These are phyloP conservation scores for Sympetrum striolatum DNA, from an alignment of 2,888 invertebrate species.

Conservation along the genomic window DNA sequence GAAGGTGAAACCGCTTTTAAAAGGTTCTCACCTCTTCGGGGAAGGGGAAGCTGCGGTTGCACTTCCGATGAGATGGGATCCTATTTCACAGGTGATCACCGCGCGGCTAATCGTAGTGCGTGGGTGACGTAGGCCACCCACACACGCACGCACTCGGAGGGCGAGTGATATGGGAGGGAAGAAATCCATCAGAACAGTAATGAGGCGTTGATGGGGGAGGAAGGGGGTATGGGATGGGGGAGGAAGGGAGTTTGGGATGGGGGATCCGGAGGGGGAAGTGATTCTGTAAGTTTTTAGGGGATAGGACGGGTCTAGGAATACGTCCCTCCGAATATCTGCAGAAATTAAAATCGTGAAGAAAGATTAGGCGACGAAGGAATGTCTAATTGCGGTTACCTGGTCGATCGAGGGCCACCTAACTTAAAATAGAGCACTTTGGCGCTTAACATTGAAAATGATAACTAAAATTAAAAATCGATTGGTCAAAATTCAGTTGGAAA, in stretches of 20 bases:
- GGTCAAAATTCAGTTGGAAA: too few species aligned
- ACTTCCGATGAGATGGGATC: background rate
- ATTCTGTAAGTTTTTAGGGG: background rate
- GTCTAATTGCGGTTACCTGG: background rate
- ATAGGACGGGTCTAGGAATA: background rate
- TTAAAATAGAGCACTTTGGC: too few species aligned
- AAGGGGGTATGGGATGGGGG: background rate
- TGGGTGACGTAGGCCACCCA: conserved; percentile 37
- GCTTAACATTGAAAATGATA: too few species aligned
- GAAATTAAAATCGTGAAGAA: background rate
- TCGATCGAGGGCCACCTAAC: too few species aligned
- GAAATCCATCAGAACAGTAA: conserved; percentile 30
- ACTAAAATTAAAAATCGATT: too few species aligned
- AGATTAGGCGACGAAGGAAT: background rate
- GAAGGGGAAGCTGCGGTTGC: background rate
- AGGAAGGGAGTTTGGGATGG: background rate
- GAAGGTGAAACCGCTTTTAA: conserved; percentile 3
- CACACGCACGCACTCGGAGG: background rate
- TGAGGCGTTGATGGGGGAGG: conserved; percentile 1
- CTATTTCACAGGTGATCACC: conserved; percentile 30
- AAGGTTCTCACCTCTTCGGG: conserved; percentile 18
- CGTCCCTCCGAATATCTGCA: background rate
- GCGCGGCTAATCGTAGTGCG: conserved; percentile 25
- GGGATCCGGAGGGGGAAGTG: background rate
- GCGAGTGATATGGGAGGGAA: background rate